These are phyloP conservation scores for Lepilemur septentrionalis DNA, from an alignment of 2,797 vertebrate species.

Conservation along the genomic window DNA sequence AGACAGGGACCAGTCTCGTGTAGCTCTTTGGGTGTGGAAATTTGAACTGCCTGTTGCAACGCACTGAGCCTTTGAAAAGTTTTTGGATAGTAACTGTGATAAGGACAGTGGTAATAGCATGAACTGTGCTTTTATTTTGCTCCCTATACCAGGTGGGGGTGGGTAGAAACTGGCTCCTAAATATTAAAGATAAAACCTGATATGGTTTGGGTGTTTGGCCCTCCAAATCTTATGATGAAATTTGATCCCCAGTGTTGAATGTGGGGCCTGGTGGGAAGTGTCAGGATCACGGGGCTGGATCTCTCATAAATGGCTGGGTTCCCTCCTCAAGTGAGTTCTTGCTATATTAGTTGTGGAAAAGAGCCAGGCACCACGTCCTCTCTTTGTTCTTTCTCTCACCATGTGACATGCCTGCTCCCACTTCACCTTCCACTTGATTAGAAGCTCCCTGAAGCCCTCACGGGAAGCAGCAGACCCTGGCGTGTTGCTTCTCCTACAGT, in stretches of 20 bases:
- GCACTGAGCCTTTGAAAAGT: background rate
- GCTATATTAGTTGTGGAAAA: background rate
- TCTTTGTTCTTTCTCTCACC: background rate
- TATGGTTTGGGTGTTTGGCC: background rate
- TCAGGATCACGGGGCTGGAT: background rate
- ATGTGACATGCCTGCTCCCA: background rate
- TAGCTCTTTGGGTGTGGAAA: background rate
- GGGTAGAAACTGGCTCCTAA: background rate
- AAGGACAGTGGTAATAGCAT: background rate
- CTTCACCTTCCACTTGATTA: background rate
- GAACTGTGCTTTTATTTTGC: slow-evolving; percentile 23
- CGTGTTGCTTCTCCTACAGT: background rate
- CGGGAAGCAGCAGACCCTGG: background rate
- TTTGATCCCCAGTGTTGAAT: background rate
- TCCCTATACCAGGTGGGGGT: background rate
- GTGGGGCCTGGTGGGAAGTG: background rate
- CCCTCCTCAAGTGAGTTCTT: background rate
- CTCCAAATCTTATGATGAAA: background rate
- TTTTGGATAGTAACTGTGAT: background rate
- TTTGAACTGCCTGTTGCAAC: background rate
- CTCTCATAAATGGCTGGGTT: background rate
- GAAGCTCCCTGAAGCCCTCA: background rate
- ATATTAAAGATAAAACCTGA: background rate
- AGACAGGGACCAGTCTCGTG: background rate
- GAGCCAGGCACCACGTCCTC: background rate